phyloP scores from a whole-genome alignment of 2,888 invertebrate genomes.

The Melinopterus prodromus region DNA sequence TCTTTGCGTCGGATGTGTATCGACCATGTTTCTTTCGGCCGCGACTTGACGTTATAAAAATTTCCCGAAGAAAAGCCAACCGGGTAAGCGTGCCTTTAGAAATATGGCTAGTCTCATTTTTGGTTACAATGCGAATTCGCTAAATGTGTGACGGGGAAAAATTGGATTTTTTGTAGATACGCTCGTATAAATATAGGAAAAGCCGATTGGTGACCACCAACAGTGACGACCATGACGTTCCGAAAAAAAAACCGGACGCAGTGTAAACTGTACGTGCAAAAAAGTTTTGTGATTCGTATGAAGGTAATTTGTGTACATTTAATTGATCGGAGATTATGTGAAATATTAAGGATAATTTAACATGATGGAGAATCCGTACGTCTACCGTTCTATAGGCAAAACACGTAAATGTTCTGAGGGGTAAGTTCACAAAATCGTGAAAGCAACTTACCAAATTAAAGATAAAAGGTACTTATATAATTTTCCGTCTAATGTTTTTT shows the following conservation, averaged over 20 bases:
- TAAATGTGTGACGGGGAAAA: not conserved
- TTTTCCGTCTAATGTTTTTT: too few species aligned
- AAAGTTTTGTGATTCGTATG: not conserved
- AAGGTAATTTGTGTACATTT: too few species aligned
- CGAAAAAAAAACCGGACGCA: not conserved
- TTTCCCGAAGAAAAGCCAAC: not conserved
- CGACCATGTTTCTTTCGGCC: not conserved
- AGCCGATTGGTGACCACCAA: not conserved
- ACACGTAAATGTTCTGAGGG: too few species aligned
- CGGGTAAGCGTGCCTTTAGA: not conserved
- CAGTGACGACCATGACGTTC: not conserved
- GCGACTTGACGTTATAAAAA: not conserved
- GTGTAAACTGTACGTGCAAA: not conserved
- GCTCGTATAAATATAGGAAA: not conserved
- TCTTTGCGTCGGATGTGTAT: constrained; percentile 28
- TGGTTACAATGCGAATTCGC: not conserved
- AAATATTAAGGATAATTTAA: too few species aligned
- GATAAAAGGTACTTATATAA: too few species aligned
- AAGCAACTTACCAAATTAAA: too few species aligned
- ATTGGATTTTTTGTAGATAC: not conserved
- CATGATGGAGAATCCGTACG: too few species aligned
- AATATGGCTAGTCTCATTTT: not conserved
- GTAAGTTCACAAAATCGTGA: too few species aligned
- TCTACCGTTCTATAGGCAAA: too few species aligned
- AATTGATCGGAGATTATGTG: too few species aligned